Conservation (phyloP, 2,797 vertebrate genomes). For the Sebastes jordani region DNA sequence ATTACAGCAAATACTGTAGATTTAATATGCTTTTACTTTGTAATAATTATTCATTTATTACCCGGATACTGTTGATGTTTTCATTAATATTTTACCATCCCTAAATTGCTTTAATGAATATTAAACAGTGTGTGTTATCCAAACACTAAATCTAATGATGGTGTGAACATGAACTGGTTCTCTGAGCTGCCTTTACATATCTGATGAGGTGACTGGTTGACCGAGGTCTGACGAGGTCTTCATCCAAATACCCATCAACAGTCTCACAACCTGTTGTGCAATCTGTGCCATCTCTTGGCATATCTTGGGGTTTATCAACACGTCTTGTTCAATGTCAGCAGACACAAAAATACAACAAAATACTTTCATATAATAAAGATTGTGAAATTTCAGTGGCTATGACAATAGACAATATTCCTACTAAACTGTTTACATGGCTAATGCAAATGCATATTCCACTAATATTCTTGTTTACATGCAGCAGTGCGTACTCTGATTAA, state of each 20-base stretch:
- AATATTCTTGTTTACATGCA: too few species aligned
- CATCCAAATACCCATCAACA: neutral
- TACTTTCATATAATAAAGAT: too few species aligned
- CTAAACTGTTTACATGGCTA: too few species aligned
- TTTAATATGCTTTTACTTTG: neutral
- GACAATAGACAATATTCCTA: too few species aligned
- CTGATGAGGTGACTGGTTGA: neutral
- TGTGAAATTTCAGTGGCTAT: too few species aligned
- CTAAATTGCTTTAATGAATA: conserved; percentile 10
- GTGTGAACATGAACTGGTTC: neutral
- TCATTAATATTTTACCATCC: conserved; percentile 2
- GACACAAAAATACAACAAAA: neutral
- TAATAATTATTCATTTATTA: neutral
- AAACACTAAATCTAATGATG: neutral
- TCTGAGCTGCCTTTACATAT: neutral
- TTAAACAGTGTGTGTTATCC: neutral
- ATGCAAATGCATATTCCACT: too few species aligned
- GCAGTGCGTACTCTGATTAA: too few species aligned
- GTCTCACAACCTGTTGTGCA: neutral
- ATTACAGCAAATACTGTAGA: neutral
- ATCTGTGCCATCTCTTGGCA: neutral
- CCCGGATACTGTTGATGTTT: neutral
- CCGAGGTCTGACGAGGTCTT: neutral
- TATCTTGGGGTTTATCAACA: neutral
- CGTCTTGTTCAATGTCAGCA: neutral